phyloP scores from a whole-genome alignment of 2,888 invertebrate species.

The Myopa tessellatipennis region DNA sequence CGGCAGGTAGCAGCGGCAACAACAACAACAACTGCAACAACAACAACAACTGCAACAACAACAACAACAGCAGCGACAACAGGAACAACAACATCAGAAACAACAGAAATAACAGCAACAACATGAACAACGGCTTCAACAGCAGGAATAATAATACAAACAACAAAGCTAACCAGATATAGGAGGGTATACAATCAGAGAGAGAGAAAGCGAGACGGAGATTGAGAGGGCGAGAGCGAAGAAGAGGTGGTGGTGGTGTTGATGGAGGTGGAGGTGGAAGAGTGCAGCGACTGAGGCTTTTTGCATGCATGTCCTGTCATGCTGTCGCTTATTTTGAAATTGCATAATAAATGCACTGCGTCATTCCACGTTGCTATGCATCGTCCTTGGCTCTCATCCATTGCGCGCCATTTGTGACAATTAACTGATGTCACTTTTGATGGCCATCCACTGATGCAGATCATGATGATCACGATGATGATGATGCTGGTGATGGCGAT shows the following conservation, averaged over 20 bases:
- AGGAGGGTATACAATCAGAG: background rate
- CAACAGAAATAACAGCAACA: background rate
- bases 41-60: slow-evolving; percentile 8
- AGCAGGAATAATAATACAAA: too few species aligned
- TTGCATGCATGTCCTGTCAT: slow-evolving; percentile 33
- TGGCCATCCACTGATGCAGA: slow-evolving; percentile 3
- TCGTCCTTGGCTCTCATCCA: slow-evolving; percentile 12
- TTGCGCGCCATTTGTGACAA: slow-evolving; percentile 28
- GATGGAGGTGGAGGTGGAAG: too few species aligned
- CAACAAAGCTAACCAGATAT: too few species aligned
- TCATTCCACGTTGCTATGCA: background rate
- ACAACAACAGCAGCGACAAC: background rate
- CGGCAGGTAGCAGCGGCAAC: background rate
- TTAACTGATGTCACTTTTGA: slow-evolving; percentile 26
- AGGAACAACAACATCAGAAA: background rate
- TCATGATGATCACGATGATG: background rate
- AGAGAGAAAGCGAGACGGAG: too few species aligned
- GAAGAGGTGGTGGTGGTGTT: too few species aligned
- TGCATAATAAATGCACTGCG: slow-evolving; percentile 44
- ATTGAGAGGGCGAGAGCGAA: too few species aligned
- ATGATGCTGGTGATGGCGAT: background rate
- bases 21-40: slow-evolving; percentile 4
- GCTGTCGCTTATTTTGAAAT: slow-evolving; percentile 39
- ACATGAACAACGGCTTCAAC: background rate
- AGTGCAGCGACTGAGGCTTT: background rate